phyloP scores from a whole-genome alignment of 2,113 vertebrate genomes.

The Anarhynchus alexandrinus region DNA sequence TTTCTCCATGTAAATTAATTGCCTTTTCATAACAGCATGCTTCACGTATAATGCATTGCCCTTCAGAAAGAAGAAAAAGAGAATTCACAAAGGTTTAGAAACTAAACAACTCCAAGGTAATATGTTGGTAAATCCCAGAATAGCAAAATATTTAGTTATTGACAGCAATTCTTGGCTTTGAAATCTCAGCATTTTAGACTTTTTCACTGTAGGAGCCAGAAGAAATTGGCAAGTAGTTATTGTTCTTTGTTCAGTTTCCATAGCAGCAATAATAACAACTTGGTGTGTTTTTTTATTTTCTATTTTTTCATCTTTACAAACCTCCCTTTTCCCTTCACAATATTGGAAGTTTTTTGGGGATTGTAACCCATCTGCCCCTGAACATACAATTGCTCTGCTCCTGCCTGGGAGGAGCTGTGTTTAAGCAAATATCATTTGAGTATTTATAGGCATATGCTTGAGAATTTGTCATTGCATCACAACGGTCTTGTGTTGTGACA shows the following conservation, averaged over 20 bases:
- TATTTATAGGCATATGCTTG: not conserved
- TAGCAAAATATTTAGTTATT: conserved; percentile 28
- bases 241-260: conserved; percentile 43
- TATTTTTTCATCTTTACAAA: not conserved
- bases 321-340: not conserved
- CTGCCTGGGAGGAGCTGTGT: not conserved
- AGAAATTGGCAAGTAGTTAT: conserved; percentile 4
- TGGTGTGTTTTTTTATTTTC: not conserved
- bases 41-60: not conserved
- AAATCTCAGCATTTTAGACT: conserved; percentile 29
- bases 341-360: conserved; percentile 2
- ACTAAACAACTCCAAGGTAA: not conserved
- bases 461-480: not conserved
- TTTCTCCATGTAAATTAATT: not conserved
- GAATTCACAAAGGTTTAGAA: not conserved
- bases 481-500: not conserved
- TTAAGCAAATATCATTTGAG: not conserved
- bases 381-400: not conserved
- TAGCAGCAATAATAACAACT: conserved; percentile 6
- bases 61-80: not conserved
- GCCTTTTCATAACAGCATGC: not conserved
- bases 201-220: not conserved
- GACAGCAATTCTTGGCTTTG: not conserved
- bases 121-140: not conserved
- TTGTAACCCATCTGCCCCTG: rapidly evolving